Base-by-base conservation (phyloP, 1,140 invertebrate species). In the Caerostris extrusa region DNA sequence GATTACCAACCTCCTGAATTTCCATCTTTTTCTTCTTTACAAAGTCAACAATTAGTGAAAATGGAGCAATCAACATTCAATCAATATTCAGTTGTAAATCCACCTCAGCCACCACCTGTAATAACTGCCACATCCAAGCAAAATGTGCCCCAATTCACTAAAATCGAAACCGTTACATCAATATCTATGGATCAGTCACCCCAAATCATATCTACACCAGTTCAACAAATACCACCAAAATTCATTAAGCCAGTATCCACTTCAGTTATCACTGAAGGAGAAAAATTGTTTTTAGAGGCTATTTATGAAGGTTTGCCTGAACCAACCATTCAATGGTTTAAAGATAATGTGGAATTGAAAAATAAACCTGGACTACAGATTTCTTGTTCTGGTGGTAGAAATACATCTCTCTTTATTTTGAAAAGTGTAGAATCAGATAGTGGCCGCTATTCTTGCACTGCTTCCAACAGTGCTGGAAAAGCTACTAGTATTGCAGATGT, bases 301-400 rank as follows among this genome's bases (percentile, higher is more conserved):
- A 97, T 98, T 96, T 97, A 67, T 71, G 93, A 94, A 69, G 93
- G 98, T 0, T 97, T 98, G 95, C 98, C 98, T 0, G 97, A 97
- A 94, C 97, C 98, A 0, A 97, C 97, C 87, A 97, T 99, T 0
- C 97, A 97, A 95, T 99, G 98, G 98, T 97, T 94, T 94, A 98
- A 97, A 96, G 97, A 98, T 95, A 97, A 97, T 57, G 95, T 96
- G 67, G 96, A 96, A 17, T 95, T 98, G 6, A 96, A 94, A 95
- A 96, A 91, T 69, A 58, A n/a, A 61, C 77, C 81, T 55, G 90
- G 77, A 60, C 77, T 94, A 91, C 96, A 96, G 95, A 96, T 97
- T 86, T 97, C 96, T 94, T 96, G 96, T 69, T 97, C 97, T 95
- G 97, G 97, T 91, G 97, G 97, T 95, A 97, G 96, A 82, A 97